Evolutionary conservation across 2,113 vertebrate species (phyloP), one percentile per base, ranked within the genome.

Genomic region (Nothocercus nigrocapillus): DNA sequence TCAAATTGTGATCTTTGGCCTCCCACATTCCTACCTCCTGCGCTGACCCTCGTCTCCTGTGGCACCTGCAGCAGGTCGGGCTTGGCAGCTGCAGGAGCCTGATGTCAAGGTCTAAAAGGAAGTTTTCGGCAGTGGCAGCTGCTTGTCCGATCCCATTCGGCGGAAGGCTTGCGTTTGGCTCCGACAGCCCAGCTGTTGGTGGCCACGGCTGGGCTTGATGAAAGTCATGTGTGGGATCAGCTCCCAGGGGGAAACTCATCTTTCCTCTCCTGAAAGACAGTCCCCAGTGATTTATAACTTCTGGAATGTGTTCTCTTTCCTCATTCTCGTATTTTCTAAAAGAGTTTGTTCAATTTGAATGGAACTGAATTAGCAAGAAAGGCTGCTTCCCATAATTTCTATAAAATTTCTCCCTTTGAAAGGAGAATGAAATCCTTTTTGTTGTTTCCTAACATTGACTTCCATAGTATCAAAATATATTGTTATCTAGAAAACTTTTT

Each of bases 61-160:
- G 9, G 73, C 62, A 91, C 59, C 77, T 70, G 64, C 70, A 93
- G 62, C 38, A 80, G 45, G 69, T 58, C 62, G 61, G 30, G 47
- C 38, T 91, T 91, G 89, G 85, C 89, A 96, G 93, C 51, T 75
- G 76, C 85, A 34, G 76, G 70, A 95, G 56, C 84, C 92, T 93
- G 89, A 94, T 96, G 94, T 94, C 81, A 95, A 44, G 32, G 47
- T 76, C 79, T 91, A 59, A 90, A 89, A 93, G 59, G 38, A 79
- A 89, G 86, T 70, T 93, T 94, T 76, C 91, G 91, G 82, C 69
- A 94, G 92, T 72, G 82, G 90, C 94, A 97, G 88, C 85, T 96
- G 87, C 61, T 91, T 88, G 68, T 94, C 90, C 89, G 66, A 85
- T 94, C 70, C 63, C 5, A 0, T 58, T 85, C 75, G 14, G 47